phyloP scores from a whole-genome alignment of 2,797 vertebrate genomes.

The Labeo calbasu region DNA sequence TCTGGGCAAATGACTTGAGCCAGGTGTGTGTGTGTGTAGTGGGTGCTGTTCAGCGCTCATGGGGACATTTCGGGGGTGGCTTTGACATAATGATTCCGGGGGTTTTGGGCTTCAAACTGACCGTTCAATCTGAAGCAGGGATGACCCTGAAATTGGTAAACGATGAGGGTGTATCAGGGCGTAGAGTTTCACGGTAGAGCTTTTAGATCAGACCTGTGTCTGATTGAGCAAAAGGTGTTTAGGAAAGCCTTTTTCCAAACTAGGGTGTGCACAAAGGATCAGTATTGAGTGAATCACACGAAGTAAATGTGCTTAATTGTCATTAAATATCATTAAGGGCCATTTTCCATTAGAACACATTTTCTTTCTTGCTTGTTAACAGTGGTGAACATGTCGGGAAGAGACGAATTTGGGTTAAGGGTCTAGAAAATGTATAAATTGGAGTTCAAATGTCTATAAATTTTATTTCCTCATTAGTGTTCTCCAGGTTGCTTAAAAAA shows the following conservation, averaged over 20 bases:
- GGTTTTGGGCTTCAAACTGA: neutral
- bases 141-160: constrained; percentile 15
- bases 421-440: too few relatives aligned
- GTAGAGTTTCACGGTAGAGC: neutral
- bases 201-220: neutral
- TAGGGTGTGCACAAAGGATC: neutral
- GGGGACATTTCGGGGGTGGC: neutral
- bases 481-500: too few relatives aligned
- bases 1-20: constrained; percentile 12
- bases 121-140: constrained; percentile 5
- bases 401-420: too few relatives aligned
- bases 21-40: constrained; percentile 23
- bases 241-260: neutral
- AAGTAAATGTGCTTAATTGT: neutral
- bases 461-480: too few relatives aligned
- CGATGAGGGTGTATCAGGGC: neutral
- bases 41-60: neutral
- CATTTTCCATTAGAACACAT: too few relatives aligned
- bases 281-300: neutral
- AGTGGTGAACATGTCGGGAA: too few relatives aligned
- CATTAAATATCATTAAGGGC: neutral
- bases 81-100: neutral
- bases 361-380: too few relatives aligned
- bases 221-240: neutral
- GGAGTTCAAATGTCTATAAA: too few relatives aligned